Conservation (phyloP, 2,113 vertebrate species). For the Pimephales promelas region DNA sequence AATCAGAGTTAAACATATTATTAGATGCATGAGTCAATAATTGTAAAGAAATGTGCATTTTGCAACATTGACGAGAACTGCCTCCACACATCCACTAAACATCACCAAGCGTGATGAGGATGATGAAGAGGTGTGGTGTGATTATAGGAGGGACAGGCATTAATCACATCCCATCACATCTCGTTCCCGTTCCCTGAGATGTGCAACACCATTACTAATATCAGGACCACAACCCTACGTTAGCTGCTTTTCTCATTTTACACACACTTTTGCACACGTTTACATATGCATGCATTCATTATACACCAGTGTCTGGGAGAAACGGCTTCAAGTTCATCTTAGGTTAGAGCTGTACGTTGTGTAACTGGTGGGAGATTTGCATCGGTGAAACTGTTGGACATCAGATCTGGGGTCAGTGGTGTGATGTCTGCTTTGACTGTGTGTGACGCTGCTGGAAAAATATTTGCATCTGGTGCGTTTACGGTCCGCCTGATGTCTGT, state of each 20-base stretch:
- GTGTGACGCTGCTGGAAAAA: not conserved
- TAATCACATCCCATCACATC: constrained; percentile 1
- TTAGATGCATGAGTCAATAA: not conserved
- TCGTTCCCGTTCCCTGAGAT: constrained; percentile 8
- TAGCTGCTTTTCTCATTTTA: not conserved
- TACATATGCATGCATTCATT: too few relatives aligned
- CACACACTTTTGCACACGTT: not conserved
- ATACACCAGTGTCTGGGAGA: not conserved
- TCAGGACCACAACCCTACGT: not conserved
- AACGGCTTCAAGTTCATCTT: not conserved
- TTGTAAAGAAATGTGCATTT: too few relatives aligned
- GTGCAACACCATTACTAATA: not conserved
- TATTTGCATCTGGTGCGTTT: constrained; percentile 42
- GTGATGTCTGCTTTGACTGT: not conserved
- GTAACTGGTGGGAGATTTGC: not conserved
- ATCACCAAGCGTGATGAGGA: too few relatives aligned
- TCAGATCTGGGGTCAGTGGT: not conserved
- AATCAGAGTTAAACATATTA: not conserved
- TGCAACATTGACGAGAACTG: too few relatives aligned
- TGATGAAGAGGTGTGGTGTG: not conserved
- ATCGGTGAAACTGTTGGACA: not conserved
- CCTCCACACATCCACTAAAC: too few relatives aligned
- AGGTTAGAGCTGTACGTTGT: not conserved
- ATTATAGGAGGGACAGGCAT: constrained; percentile 4
- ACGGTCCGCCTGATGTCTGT: not conserved